Conservation (phyloP, 2,113 vertebrate genomes). For the Calyptommatus sinebrachiatus region DNA sequence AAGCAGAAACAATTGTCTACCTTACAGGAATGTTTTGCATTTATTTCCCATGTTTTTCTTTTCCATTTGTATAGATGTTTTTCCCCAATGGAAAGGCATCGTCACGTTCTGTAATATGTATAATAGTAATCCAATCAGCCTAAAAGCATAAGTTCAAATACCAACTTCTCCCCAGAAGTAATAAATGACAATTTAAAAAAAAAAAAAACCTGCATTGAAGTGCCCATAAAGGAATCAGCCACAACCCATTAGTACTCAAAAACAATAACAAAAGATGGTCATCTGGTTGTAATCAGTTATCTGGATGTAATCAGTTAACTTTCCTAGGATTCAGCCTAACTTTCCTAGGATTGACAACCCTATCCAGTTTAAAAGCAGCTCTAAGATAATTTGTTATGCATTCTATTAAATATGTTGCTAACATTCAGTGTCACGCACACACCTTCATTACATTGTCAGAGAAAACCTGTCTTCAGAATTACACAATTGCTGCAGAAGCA, state of each 20-base stretch:
- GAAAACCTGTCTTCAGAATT: neutral
- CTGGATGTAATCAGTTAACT: too few species aligned
- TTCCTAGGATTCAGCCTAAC: neutral
- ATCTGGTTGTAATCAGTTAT: too few species aligned
- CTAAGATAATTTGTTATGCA: neutral
- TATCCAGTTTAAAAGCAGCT: neutral
- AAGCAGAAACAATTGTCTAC: neutral
- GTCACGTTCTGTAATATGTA: too few species aligned
- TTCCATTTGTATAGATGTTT: neutral
- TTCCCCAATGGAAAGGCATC: too few species aligned
- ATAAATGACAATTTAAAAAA: too few species aligned
- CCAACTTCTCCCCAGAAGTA: too few species aligned
- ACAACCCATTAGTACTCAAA: too few species aligned
- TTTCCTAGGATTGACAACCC: neutral
- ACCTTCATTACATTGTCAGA: neutral
- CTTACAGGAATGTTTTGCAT: neutral
- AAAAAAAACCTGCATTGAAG: too few species aligned
- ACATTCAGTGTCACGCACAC: neutral
- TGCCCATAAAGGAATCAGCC: too few species aligned
- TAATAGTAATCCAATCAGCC: too few species aligned
- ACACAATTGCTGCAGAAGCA: neutral
- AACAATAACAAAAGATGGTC: too few species aligned
- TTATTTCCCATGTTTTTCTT: neutral
- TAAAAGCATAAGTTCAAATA: too few species aligned
- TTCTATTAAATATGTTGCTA: neutral